Evolutionary conservation across 30 jellyfish, hydroid and myxozoan species (phyloP).

Genomic region (Pseudorhiza aurosa): DNA sequence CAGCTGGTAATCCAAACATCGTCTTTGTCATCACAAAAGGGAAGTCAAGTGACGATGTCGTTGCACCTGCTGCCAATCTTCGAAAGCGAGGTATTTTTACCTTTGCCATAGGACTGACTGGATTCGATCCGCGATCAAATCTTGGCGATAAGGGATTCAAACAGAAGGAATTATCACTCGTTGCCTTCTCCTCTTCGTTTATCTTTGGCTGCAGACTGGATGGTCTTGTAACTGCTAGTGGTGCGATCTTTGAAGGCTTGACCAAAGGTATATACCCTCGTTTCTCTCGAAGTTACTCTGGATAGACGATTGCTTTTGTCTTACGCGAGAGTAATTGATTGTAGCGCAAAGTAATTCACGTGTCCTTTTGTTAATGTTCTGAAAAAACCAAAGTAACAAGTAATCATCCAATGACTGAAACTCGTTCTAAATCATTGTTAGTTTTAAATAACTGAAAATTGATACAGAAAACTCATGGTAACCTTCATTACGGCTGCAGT

Average conservation of each 20-base stretch:
- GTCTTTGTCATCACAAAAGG: constrained; percentile 83
- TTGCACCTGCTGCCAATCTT: constrained; percentile 75
- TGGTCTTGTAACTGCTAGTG: constrained; percentile 50
- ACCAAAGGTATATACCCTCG: constrained; percentile 18
- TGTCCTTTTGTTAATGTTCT: too few relatives aligned
- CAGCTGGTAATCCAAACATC: constrained; percentile 92
- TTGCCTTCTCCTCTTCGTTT: constrained; percentile 85
- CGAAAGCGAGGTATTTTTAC: constrained; percentile 82
- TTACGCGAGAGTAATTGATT: too few relatives aligned
- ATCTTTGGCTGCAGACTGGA: constrained; percentile 54
- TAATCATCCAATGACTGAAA: too few relatives aligned
- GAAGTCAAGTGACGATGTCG: constrained; percentile 76
- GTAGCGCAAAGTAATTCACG: too few relatives aligned
- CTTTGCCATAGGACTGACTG: constrained; percentile 74
- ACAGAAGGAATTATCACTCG: constrained; percentile 71
- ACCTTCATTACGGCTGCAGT: too few relatives aligned
- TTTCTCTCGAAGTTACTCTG: too few relatives aligned
- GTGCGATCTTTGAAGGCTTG: constrained; percentile 42
- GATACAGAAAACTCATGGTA: too few relatives aligned
- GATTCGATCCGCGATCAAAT: constrained; percentile 68
- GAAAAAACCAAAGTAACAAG: too few relatives aligned
- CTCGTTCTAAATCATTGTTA: too few relatives aligned
- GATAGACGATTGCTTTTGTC: too few relatives aligned
- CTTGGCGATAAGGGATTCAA: constrained; percentile 70
- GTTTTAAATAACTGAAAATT: too few relatives aligned